Conservation (phyloP, 2,888 invertebrate genomes). For the Microctonus brassicae region DNA sequence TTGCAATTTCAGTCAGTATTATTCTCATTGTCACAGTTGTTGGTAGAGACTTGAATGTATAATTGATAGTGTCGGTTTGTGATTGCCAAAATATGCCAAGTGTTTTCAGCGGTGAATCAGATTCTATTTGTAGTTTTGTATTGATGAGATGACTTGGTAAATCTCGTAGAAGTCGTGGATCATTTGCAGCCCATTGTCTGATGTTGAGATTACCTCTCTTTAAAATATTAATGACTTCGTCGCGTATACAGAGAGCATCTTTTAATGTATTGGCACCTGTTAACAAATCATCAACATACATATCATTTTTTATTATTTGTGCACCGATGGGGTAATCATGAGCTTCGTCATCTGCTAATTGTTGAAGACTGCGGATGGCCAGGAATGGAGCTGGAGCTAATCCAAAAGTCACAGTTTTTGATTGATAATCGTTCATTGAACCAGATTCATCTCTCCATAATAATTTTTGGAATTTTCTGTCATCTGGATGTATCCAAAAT, state of each 20-base stretch:
- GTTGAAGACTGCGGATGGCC: constrained; percentile 44
- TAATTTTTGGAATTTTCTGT: constrained; percentile 43
- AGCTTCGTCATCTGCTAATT: constrained; percentile 42
- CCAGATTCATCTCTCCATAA: constrained; percentile 26
- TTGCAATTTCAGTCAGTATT: constrained; percentile 21
- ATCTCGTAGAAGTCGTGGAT: too few relatives aligned
- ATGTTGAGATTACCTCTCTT: too few relatives aligned
- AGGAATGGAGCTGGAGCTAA: constrained; percentile 43
- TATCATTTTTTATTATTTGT: constrained; percentile 21
- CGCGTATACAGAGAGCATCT: too few relatives aligned
- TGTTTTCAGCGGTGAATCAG: too few relatives aligned
- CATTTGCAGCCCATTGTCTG: too few relatives aligned
- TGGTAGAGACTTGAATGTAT: too few relatives aligned
- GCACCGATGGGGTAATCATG: constrained; percentile 39
- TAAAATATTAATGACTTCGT: too few relatives aligned
- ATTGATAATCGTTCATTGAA: neutral
- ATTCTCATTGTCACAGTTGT: constrained; percentile 24
- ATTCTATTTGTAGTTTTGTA: too few relatives aligned
- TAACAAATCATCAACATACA: constrained; percentile 40
- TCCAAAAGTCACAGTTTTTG: constrained; percentile 33
- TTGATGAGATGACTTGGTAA: too few relatives aligned
- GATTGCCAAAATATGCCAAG: constrained; percentile 32
- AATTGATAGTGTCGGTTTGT: neutral
- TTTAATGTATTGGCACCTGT: constrained; percentile 21
- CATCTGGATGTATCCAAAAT: constrained; percentile 37